Conservation (phyloP, 2,888 invertebrate genomes). For the Julus scandinavius region DNA sequence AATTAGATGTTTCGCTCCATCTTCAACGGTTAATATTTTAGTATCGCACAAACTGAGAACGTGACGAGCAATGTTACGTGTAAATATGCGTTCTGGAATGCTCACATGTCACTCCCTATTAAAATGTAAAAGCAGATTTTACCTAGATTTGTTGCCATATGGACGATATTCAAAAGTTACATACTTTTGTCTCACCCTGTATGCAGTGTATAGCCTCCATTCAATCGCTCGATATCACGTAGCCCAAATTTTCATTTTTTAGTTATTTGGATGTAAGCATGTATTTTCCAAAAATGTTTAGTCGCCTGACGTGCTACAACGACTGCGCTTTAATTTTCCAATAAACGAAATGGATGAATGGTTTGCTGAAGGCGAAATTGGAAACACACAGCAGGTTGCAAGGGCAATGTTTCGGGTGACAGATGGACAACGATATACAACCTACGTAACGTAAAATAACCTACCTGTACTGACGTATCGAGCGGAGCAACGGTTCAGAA, state of each 20-base stretch:
- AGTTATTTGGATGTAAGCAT: background rate
- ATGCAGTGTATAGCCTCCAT: too few relatives aligned
- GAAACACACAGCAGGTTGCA: background rate
- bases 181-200: too few relatives aligned
- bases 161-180: too few relatives aligned
- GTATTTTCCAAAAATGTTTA: background rate
- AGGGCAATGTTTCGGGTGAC: background rate
- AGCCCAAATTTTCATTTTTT: background rate
- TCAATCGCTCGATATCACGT: too few relatives aligned
- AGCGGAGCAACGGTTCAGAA: background rate
- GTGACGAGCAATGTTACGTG: too few relatives aligned
- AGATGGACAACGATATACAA: background rate
- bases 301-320: background rate
- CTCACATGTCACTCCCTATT: too few relatives aligned
- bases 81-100: too few relatives aligned
- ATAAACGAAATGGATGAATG: background rate
- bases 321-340: background rate
- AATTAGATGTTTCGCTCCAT: too few relatives aligned
- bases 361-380: background rate
- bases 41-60: too few relatives aligned
- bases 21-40: too few relatives aligned
- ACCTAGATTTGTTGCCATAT: too few relatives aligned
- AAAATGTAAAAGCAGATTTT: too few relatives aligned
- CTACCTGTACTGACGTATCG: constrained; percentile 15
- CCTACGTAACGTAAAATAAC: background rate